Conservation (phyloP, 2,113 vertebrate species). For the Neodontobutis hainanensis region DNA sequence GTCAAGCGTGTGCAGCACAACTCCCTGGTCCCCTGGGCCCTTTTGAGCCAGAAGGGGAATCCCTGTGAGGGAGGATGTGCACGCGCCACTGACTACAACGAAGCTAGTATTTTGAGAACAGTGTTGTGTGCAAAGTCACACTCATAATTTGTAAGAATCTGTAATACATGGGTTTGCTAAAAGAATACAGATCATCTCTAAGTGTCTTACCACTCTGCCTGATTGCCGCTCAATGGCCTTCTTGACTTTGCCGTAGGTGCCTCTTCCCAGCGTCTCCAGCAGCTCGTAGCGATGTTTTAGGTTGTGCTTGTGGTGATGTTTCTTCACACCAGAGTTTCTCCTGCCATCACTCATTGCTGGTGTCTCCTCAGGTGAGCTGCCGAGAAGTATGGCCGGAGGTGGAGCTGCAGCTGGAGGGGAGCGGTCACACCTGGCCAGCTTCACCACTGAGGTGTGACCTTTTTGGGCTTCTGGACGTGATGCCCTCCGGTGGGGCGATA, state of each 20-base stretch:
- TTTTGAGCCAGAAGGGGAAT: constrained; percentile 50
- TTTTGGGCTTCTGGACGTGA: constrained; percentile 52
- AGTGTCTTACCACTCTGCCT: constrained; percentile 90
- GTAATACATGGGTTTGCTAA: neutral
- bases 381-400: constrained; percentile 25
- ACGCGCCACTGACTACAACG: constrained; percentile 47
- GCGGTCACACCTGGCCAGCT: constrained; percentile 41
- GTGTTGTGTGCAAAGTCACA: constrained; percentile 11
- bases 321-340: constrained; percentile 89
- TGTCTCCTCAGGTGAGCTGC: constrained; percentile 48
- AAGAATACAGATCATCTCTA: neutral
- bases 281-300: constrained; percentile 98
- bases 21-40: constrained; percentile 50
- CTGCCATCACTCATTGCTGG: constrained; percentile 51
- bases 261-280: constrained; percentile 95
- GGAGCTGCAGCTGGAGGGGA: constrained; percentile 35
- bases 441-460: constrained; percentile 44
- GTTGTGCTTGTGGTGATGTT: constrained; percentile 98
- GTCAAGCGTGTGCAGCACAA: constrained; percentile 59
- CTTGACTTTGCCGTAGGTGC: constrained; percentile 98
- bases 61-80: constrained; percentile 46
- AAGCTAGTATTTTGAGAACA: constrained; percentile 29
- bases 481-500: constrained; percentile 62
- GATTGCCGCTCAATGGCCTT: constrained; percentile 94
- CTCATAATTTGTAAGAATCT: neutral